phyloP scores from a whole-genome alignment of 1,140 invertebrate species.

The Coenobita brevimanus region DNA sequence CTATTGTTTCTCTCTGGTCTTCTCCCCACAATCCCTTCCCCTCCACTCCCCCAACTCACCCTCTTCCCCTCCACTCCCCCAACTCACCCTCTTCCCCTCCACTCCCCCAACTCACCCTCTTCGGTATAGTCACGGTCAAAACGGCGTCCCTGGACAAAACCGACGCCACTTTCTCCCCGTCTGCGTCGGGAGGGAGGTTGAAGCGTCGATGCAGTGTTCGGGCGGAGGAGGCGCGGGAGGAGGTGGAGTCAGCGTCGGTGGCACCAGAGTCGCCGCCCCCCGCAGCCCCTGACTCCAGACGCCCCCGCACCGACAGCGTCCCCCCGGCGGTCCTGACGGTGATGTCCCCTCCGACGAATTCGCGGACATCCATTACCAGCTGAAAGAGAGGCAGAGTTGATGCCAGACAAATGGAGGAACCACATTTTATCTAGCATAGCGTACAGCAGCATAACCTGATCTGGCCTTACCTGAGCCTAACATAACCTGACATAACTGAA shows the following conservation, averaged over 20 bases:
- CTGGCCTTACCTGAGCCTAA: too few relatives aligned
- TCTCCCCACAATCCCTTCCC: not conserved
- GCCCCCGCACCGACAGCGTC: conserved; percentile 64
- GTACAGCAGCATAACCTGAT: too few relatives aligned
- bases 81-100: not conserved
- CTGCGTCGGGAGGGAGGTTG: conserved; percentile 62
- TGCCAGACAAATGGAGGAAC: too few relatives aligned
- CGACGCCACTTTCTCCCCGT: conserved; percentile 64
- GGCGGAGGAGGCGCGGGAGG: conserved; percentile 21
- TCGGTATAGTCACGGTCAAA: conserved; percentile 66
- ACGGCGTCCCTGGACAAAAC: conserved; percentile 61
- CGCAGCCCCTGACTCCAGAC: conserved; percentile 43
- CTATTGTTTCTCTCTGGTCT: not conserved
- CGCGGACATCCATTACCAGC: conserved; percentile 69
- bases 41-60: not conserved
- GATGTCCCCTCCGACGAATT: conserved; percentile 66
- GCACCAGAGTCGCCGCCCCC: not conserved
- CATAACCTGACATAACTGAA: too few relatives aligned
- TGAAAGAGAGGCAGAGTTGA: too few relatives aligned
- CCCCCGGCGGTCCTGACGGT: conserved; percentile 68
- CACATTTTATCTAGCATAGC: too few relatives aligned
- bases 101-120: conserved; percentile 56
- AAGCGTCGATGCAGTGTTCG: conserved; percentile 64
- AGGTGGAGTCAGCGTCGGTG: not conserved
- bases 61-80: not conserved